Evolutionary conservation across 2,888 invertebrate genomes (phyloP).

Genomic region (Cremastobaeus sp.): DNA sequence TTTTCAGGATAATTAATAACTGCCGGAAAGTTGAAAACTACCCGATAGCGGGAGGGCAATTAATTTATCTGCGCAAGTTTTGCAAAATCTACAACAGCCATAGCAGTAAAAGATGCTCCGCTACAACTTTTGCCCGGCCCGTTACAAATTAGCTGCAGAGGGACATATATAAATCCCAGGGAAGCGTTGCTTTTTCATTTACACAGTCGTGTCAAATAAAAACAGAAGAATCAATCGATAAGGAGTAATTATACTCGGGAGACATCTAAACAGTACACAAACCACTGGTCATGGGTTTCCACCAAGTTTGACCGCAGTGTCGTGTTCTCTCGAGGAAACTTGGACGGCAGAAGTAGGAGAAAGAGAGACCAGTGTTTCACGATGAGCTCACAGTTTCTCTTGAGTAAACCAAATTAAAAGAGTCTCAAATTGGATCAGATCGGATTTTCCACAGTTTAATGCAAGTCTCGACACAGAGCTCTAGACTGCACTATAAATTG

Average conservation of each 20-base stretch:
- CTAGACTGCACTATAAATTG: slow-evolving; percentile 56
- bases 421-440: slow-evolving; percentile 41
- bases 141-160: not conserved
- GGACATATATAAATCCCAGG: too few species aligned
- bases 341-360: slow-evolving; percentile 50
- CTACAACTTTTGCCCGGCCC: too few species aligned
- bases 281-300: slow-evolving; percentile 55
- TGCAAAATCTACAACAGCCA: too few species aligned
- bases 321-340: slow-evolving; percentile 57
- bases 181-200: slow-evolving; percentile 35
- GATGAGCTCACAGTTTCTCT: slow-evolving; percentile 59
- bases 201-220: slow-evolving; percentile 21
- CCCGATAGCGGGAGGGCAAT: too few species aligned
- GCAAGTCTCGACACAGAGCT: slow-evolving; percentile 56
- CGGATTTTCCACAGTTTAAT: slow-evolving; percentile 61
- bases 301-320: slow-evolving; percentile 54
- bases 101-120: too few species aligned
- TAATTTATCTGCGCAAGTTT: too few species aligned
- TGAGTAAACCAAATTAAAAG: slow-evolving; percentile 61
- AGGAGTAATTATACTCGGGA: slow-evolving; percentile 59
- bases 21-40: too few species aligned
- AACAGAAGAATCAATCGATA: slow-evolving; percentile 37
- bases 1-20: too few species aligned
- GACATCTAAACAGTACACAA: slow-evolving; percentile 52
- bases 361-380: slow-evolving; percentile 54